Evolutionary conservation across 92 coral and sea anemone genomes (phyloP).

Genomic region (Palythoa grandis): DNA sequence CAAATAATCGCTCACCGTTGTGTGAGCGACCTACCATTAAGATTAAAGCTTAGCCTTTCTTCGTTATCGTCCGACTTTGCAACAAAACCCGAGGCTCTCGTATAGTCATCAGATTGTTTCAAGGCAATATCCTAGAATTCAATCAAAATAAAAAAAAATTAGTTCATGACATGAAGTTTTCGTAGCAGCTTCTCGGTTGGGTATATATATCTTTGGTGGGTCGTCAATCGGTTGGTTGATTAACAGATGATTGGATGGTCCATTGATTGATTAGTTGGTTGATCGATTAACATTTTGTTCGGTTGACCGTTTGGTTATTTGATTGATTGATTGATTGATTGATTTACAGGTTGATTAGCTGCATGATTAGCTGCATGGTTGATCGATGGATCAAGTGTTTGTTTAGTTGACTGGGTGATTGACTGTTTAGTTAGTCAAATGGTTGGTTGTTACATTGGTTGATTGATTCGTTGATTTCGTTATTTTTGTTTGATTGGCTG

Average conservation of each 20-base stretch:
- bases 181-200: no score
- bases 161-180: no score
- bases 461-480: background rate
- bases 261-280: no score
- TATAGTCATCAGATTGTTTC: conserved; percentile 80
- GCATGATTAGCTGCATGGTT: background rate
- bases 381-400: background rate
- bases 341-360: background rate
- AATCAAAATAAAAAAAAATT: background rate
- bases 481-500: background rate
- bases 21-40: conserved; percentile 91
- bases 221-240: no score
- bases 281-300: background rate
- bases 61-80: conserved; percentile 73
- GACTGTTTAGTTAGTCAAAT: no score
- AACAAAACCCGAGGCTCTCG: conserved; percentile 78
- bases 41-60: conserved; percentile 84
- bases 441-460: background rate
- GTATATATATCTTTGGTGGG: no score
- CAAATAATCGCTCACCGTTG: no score
- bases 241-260: background rate
- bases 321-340: background rate
- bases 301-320: background rate
- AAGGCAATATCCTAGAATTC: conserved; percentile 47
- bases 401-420: background rate